phyloP scores from a whole-genome alignment of 53 echinoderm and acorn worm genomes.

The Echinometra lucunter region DNA sequence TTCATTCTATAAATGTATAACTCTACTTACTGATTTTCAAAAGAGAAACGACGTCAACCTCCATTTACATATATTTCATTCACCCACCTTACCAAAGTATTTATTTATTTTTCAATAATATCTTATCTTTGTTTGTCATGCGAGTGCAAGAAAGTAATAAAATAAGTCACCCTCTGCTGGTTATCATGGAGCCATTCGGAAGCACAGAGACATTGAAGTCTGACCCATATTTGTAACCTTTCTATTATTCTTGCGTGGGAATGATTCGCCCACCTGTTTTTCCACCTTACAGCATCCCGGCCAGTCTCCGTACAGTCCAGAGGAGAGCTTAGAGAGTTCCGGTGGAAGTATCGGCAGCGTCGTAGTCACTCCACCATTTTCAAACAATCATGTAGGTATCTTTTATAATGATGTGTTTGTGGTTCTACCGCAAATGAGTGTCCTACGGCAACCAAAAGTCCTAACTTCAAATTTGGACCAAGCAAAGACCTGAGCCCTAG shows the following conservation, averaged over 20 bases:
- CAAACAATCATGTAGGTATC: conserved; percentile 56
- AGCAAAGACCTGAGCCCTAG: too few relatives aligned
- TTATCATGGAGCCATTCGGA: neutral
- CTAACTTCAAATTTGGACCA: too few relatives aligned
- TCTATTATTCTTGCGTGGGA: neutral
- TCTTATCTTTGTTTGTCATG: neutral
- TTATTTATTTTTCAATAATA: neutral
- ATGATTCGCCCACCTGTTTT: neutral
- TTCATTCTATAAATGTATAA: too few relatives aligned
- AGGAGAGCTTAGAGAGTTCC: conserved; percentile 88
- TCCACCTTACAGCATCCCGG: neutral
- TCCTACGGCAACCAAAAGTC: too few relatives aligned
- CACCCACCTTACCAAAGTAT: too few relatives aligned
- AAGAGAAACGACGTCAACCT: too few relatives aligned
- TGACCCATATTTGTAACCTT: conserved; percentile 15
- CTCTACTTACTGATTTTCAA: neutral
- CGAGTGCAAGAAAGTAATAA: neutral
- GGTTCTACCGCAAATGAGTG: too few relatives aligned
- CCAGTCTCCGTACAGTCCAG: conserved; percentile 90
- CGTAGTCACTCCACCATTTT: conserved; percentile 65
- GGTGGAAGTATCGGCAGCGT: conserved; percentile 77
- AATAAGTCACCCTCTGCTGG: too few relatives aligned
- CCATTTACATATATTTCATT: too few relatives aligned
- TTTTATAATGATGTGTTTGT: neutral
- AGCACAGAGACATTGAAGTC: neutral